Evolutionary conservation across 2,888 invertebrate species (phyloP), one percentile per base, ranked within the genome.

Genomic region (Isotomurus palustris): DNA sequence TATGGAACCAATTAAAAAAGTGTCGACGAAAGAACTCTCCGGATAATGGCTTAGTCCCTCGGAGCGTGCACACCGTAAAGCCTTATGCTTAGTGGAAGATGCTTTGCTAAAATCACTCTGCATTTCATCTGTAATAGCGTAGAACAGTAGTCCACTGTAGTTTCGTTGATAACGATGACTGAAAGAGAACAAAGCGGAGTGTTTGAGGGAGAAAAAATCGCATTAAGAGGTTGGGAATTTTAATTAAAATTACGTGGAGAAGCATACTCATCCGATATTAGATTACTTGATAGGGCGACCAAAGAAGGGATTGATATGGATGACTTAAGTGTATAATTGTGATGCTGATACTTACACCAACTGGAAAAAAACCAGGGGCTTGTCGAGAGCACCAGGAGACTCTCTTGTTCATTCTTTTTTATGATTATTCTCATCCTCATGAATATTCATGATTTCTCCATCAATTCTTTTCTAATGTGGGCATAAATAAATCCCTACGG

Each of bases 181-280:
- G n/a, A n/a, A 49, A 22, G 32, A 57, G 52, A 57, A 51, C 41
- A 47, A 45, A 40, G 53, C n/a, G n/a, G n/a, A 38, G 40, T 24
- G 35, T 17, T 38, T 40, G 60, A 58, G 54, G 50, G 43, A 48
- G 53, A 64, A 62, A 63, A 64, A 64, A 64, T 52, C 53, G 64
- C 61, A 58, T 58, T 58, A 61, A 64, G 43, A 51, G 45, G 41
- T 47, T 54, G 61, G 61, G 62, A 68, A 65, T 66, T 68, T 68
- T 68, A 68, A 68, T 68, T 68, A 68, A 68, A 68, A 68, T 68
- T 66, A 68, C 68, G 62, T 67, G 68, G 62, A 64, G 60, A 52
- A 52, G 62, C 64, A 64, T 64, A 61, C 66, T 61, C 68, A 53
- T 64, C 64, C 58, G 63, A 68, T 66, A 68, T 68, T 68, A 66